Evolutionary conservation across 2,888 invertebrate species (phyloP), one percentile per base, ranked within the genome.

Genomic region (Vesta saturnalis): DNA sequence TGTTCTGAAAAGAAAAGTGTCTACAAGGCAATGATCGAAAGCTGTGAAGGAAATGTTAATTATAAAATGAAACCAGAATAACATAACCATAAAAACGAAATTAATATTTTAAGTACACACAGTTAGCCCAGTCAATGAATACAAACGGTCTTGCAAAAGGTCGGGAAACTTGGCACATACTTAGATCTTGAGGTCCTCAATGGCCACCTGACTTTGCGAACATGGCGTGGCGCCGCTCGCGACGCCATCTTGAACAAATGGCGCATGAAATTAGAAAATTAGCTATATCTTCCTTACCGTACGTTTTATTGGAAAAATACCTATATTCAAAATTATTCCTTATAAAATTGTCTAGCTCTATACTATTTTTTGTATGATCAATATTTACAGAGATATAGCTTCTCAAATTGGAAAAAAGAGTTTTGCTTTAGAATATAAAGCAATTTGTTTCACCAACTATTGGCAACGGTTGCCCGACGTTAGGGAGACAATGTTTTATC

Each of bases 371-470:
- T 47, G 47, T 47, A 47, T 14, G 15, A 47, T 47, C 8, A 47
- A 47, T 47, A 47, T 47, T 47, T 47, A 47, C 47, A 47, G 47
- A 47, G n/a, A n/a, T n/a, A n/a, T n/a, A n/a, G n/a, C n/a, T n/a
- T n/a, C n/a, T n/a, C n/a, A n/a, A n/a, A n/a, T 43, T 12, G 43
- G 14, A 43, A 43, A 43, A 43, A 43, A 43, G n/a, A 43, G 43
- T 43, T 43, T 43, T 43, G 43, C 43, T 4, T 43, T 8, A 43
- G 43, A 43, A 14, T 43, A 43, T 43, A 43, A n/a, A 43, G 43
- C 6, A 43, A 43, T 43, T 43, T 43, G 43, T 43, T 47, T 47
- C 47, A 47, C 47, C 47, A 47, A 47, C 47, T 47, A 47, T 47
- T 47, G 47, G 47, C 16, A 47, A 47, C 16, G 16, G n/a, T 15